Evolutionary conservation across 2,113 vertebrate genomes (phyloP), one percentile per base, ranked within the genome.

Genomic region (Enhydra lutris): DNA sequence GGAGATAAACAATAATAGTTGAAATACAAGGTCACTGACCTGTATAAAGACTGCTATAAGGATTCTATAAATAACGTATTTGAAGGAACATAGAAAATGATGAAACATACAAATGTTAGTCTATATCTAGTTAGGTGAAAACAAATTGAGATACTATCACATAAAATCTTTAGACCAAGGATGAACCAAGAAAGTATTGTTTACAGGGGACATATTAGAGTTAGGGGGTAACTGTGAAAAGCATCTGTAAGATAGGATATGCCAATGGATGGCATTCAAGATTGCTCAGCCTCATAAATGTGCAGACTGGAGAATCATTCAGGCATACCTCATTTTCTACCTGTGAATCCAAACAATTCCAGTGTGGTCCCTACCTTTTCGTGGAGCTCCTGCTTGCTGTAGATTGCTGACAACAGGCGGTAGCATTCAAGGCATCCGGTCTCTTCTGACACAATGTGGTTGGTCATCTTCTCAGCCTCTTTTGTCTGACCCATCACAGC

Each of bases 391-490:
- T 98, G 98, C 97, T 99, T 99, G 99, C 99, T 99, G 98, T 99
- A 99, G 98, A 99, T 99, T 21, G 99, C 99, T 4, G 99, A 99
- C 39, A 99, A 98, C 67, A 99, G 99, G 80, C 99, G 99, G 92
- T 99, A 99, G 98, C 99, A 99, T 96, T 99, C 99, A 8, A 99
- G 98, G 88, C 99, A 99, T 65, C 98, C 96, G 0, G 81, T 79
- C 42, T 99, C 99, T 97, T 99, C 99, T 0, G 81, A 98, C 61
- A 99, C 99, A 69, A 99, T 99, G n/a, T 98, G 99, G 71, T 97
- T 98, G 0, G 99, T 99, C 98, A 99, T 99, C 98, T 98, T 99
- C 83, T 99, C 99, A 0, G 99, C 99, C 95, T 99, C 99, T 87
- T 98, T 98, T 0, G 98, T 98, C 12, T 95, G 98, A 9, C 99